A percentile compares a stretch with the other conserved stretches of the same genome.
These are phyloP conservation scores for Temnothorax ravouxi DNA, from an alignment of 2,888 invertebrate genomes.

Conservation along the genomic window DNA sequence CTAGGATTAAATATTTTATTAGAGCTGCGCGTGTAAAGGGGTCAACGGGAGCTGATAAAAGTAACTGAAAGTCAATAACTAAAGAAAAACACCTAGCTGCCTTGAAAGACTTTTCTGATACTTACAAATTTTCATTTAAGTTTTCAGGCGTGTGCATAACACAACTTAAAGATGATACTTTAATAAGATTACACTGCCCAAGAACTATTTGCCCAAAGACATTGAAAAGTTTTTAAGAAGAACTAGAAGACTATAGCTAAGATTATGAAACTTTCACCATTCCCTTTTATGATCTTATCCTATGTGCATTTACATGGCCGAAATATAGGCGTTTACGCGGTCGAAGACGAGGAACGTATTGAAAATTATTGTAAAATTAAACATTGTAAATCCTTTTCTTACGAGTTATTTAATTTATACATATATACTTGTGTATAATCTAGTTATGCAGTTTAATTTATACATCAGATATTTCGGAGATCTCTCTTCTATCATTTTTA, in stretches of 20 bases:
- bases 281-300: slow-evolving; percentile 42
- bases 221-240: slow-evolving; percentile 61
- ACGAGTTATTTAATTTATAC: not conserved
- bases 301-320: not conserved
- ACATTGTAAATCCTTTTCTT: not conserved
- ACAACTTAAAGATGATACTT: slow-evolving; percentile 63
- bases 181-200: slow-evolving; percentile 66
- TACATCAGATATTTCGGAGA: not conserved
- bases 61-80: slow-evolving; percentile 31
- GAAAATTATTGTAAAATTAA: slow-evolving; percentile 22
- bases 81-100: slow-evolving; percentile 34
- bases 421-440: not conserved
- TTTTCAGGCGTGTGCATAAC: slow-evolving; percentile 54
- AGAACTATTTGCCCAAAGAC: slow-evolving; percentile 49
- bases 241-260: slow-evolving; percentile 35
- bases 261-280: slow-evolving; percentile 58
- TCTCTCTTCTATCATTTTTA: not conserved
- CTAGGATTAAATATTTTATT: slow-evolving; percentile 8
- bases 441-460: not conserved
- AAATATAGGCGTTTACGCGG: slow-evolving; percentile 21
- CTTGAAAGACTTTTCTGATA: slow-evolving; percentile 26
- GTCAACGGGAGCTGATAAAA: not conserved
- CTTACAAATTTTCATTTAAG: slow-evolving; percentile 71
- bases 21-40: not conserved
- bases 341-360: not conserved